Evolutionary conservation across 2,113 vertebrate species (phyloP).

Genomic region (Cynocephalus volans): DNA sequence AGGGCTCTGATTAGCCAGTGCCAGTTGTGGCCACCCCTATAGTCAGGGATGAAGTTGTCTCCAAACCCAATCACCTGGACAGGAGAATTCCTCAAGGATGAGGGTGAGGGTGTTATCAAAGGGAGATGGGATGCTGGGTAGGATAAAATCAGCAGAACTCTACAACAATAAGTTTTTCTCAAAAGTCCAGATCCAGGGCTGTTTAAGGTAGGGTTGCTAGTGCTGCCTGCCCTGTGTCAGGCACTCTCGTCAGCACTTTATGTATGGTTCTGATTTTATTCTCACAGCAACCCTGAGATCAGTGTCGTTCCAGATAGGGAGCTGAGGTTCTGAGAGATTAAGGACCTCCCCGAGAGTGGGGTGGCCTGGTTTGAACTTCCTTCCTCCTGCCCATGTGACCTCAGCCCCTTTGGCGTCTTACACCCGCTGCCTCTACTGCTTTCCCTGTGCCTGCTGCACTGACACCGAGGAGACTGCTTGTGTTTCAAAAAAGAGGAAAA

Average conservation of each 20-base stretch:
- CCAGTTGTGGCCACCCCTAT: neutral
- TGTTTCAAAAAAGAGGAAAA: neutral
- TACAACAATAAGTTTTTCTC: neutral
- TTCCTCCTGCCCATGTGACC: neutral
- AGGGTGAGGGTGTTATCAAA: accelerated
- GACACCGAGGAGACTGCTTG: slow-evolving; percentile 2
- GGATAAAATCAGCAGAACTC: neutral
- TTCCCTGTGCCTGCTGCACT: neutral
- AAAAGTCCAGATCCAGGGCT: neutral
- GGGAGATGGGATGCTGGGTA: neutral
- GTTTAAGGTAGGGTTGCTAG: neutral
- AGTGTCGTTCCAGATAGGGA: neutral
- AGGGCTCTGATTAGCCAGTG: neutral
- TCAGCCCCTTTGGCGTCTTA: neutral
- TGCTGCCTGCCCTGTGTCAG: neutral
- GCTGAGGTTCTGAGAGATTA: neutral
- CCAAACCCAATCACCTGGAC: neutral
- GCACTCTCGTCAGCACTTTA: neutral
- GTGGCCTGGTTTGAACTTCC: neutral
- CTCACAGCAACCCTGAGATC: neutral
- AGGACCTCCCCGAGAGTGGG: neutral
- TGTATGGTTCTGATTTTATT: neutral
- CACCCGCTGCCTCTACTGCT: neutral
- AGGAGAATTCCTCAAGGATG: neutral
- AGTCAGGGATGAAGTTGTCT: neutral